Percentiles rank a stretch among this genome's conserved stretches.
Evolutionary conservation across 2,888 invertebrate genomes (phyloP).

Genomic region (Hyalella azteca): DNA sequence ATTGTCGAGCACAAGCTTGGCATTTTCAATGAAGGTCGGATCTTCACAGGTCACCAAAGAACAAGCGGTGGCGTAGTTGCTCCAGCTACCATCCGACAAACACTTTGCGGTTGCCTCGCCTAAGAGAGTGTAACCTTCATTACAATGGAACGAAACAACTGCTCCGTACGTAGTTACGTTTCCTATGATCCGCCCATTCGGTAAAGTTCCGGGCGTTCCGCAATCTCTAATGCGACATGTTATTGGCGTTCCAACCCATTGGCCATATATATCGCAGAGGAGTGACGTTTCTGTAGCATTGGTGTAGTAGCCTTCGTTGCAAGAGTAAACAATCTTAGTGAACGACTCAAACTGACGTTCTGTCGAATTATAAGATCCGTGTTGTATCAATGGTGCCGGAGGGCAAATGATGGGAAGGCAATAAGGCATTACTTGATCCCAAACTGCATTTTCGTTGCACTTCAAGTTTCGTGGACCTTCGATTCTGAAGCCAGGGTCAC

Average conservation of each 20-base stretch:
- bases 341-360: slow-evolving; percentile 49
- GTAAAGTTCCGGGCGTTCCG: slow-evolving; percentile 60
- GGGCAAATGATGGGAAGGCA: slow-evolving; percentile 61
- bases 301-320: slow-evolving; percentile 52
- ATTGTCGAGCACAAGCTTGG: slow-evolving; percentile 45
- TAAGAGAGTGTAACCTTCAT: slow-evolving; percentile 60
- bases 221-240: slow-evolving; percentile 60
- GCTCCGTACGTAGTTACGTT: slow-evolving; percentile 49
- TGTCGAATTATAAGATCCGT: slow-evolving; percentile 51
- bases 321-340: slow-evolving; percentile 47
- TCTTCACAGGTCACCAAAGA: slow-evolving; percentile 48
- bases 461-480: slow-evolving; percentile 46
- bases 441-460: slow-evolving; percentile 61
- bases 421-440: slow-evolving; percentile 61
- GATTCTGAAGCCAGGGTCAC: slow-evolving; percentile 52
- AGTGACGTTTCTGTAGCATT: neutral
- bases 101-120: slow-evolving; percentile 59
- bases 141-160: slow-evolving; percentile 58
- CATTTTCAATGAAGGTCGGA: slow-evolving; percentile 50
- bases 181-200: slow-evolving; percentile 50
- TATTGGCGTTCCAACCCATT: slow-evolving; percentile 47
- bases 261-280: slow-evolving; percentile 43
- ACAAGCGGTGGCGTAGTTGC: slow-evolving; percentile 52
- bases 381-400: slow-evolving; percentile 42
- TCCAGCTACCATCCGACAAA: slow-evolving; percentile 57